phyloP scores from a whole-genome alignment of 2,797 vertebrate species.

The Pseudochirops cupreus region DNA sequence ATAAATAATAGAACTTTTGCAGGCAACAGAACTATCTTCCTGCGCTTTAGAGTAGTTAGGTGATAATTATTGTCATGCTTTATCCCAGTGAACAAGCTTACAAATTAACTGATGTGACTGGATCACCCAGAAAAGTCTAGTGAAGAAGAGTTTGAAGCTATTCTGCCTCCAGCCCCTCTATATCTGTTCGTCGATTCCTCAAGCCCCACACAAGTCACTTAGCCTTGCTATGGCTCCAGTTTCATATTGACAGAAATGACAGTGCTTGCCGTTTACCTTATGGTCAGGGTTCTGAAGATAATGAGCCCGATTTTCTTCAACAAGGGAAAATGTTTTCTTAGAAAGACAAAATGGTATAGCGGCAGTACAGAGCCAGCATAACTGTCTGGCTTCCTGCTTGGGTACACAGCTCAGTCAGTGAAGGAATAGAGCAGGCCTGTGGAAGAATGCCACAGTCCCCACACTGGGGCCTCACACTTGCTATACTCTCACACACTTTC shows the following conservation, averaged over 20 bases:
- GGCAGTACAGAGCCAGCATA: not conserved
- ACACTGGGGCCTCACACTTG: not conserved
- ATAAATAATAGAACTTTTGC: slow-evolving; percentile 20
- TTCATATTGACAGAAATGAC: slow-evolving; percentile 24
- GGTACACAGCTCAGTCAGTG: not conserved
- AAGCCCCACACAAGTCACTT: not conserved
- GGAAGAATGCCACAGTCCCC: not conserved
- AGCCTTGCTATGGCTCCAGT: not conserved
- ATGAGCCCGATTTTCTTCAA: not conserved
- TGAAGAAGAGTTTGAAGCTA: not conserved
- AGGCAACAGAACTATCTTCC: not conserved
- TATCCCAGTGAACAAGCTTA: not conserved
- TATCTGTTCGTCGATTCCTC: slow-evolving; percentile 2
- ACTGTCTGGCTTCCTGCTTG: not conserved
- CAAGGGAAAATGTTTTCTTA: not conserved
- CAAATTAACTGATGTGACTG: not conserved
- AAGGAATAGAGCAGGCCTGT: not conserved
- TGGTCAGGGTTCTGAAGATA: not conserved
- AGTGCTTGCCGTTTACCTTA: not conserved
- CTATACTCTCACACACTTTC: too few relatives aligned
- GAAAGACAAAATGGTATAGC: not conserved
- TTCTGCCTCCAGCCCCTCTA: not conserved
- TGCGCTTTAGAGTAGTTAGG: not conserved
- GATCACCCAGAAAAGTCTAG: not conserved
- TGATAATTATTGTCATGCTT: not conserved